These are phyloP conservation scores for Ochotona princeps DNA, from an alignment of 2,113 vertebrate species.

Conservation along the genomic window DNA sequence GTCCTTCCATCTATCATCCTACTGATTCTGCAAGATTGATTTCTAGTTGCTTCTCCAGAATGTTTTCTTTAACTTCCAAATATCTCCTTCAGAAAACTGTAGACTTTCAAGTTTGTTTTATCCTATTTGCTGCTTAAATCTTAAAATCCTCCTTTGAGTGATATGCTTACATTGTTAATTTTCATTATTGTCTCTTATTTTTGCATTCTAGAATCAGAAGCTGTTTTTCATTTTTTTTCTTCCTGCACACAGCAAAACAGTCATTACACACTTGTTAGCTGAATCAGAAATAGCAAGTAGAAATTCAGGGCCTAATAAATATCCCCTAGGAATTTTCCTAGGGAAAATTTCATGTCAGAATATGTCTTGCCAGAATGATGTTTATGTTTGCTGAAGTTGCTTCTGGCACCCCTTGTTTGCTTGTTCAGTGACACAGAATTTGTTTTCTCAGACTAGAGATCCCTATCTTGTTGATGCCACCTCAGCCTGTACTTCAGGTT, in stretches of 20 bases:
- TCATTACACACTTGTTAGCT: constrained; percentile 6
- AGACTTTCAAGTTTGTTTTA: constrained; percentile 15
- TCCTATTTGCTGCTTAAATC: neutral
- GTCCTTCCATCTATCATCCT: neutral
- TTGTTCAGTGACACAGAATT: neutral
- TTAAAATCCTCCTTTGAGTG: neutral
- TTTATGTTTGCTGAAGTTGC: constrained; percentile 39
- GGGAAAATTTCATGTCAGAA: constrained; percentile 8
- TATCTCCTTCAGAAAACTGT: constrained; percentile 22
- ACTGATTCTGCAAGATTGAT: constrained; percentile 9
- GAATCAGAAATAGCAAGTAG: constrained; percentile 4
- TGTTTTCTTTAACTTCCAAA: neutral
- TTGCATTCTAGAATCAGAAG: neutral
- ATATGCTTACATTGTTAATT: constrained; percentile 17
- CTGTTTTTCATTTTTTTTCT: constrained; percentile 21
- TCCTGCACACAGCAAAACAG: neutral
- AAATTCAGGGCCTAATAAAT: constrained; percentile 13
- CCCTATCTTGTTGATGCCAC: neutral
- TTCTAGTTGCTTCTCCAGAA: neutral
- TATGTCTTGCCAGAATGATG: neutral
- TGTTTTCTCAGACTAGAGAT: neutral
- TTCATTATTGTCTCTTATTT: constrained; percentile 27
- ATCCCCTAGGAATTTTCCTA: constrained; percentile 27
- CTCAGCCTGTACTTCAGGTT: neutral
- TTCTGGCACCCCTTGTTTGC: constrained; percentile 2